phyloP scores from a whole-genome alignment of 2,797 vertebrate genomes.

The Kryptopterus vitreolus region DNA sequence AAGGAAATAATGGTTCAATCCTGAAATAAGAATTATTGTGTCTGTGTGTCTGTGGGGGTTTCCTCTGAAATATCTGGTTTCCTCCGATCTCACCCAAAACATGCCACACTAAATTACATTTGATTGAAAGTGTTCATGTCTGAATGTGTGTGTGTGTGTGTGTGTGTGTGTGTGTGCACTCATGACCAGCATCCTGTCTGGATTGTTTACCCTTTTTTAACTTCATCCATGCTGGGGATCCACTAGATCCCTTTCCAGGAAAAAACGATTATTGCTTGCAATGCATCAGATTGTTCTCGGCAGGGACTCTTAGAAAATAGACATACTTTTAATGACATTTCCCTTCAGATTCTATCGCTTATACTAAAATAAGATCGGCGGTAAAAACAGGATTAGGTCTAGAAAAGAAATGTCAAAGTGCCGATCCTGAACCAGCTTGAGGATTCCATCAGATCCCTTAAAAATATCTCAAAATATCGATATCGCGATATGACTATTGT shows the following conservation, averaged over 20 bases:
- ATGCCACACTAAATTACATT: background rate
- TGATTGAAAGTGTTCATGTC: background rate
- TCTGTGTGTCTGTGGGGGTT: background rate
- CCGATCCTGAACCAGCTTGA: background rate
- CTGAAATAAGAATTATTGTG: too few species aligned
- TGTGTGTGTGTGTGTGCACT: too few species aligned
- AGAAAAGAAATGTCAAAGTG: background rate
- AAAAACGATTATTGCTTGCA: background rate
- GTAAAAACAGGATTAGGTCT: background rate
- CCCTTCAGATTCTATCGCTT: background rate
- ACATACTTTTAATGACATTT: background rate
- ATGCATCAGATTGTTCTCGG: background rate
- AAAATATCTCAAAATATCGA: too few species aligned
- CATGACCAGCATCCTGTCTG: background rate
- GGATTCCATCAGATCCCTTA: background rate
- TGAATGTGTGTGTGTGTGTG: too few species aligned
- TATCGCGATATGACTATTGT: background rate
- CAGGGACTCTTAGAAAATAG: background rate
- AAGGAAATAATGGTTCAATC: too few species aligned
- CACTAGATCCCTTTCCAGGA: background rate
- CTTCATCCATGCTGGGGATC: background rate
- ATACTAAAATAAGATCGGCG: background rate
- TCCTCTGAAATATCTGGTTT: background rate
- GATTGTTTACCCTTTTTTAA: background rate
- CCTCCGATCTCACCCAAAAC: background rate